phyloP scores from a whole-genome alignment of 2,888 invertebrate genomes.

The Cerastoderma edule region DNA sequence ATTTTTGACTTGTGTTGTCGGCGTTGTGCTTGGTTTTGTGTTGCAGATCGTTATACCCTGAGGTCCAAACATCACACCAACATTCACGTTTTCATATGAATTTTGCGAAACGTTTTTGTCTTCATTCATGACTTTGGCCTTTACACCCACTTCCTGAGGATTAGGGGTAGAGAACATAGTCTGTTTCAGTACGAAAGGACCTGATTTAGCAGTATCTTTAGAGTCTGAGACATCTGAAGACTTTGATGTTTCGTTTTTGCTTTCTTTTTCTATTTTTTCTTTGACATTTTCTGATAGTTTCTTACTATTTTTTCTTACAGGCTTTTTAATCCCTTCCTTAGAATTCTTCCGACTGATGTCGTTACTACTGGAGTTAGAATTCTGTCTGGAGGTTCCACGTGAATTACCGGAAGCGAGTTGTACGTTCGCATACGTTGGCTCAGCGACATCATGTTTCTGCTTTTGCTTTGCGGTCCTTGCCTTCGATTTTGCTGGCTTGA shows the following conservation, averaged over 20 bases:
- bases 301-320: conserved; percentile 37
- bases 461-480: background rate
- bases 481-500: conserved; percentile 40
- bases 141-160: conserved; percentile 10
- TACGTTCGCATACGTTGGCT: conserved; percentile 19
- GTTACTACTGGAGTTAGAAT: conserved; percentile 37
- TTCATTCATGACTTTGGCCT: conserved; percentile 5
- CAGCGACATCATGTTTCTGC: background rate
- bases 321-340: conserved; percentile 47
- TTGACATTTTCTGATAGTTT: conserved; percentile 19
- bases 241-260: conserved; percentile 11
- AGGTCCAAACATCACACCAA: conserved; percentile 40
- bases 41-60: conserved; percentile 28
- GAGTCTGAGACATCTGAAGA: conserved; percentile 30
- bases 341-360: conserved; percentile 44
- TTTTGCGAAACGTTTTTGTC: conserved; percentile 3
- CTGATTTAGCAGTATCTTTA: conserved; percentile 23
- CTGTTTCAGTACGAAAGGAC: conserved; percentile 47
- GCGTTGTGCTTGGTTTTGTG: too few relatives aligned
- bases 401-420: background rate
- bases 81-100: conserved; percentile 48
- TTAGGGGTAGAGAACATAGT: conserved; percentile 49
- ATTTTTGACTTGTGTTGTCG: too few relatives aligned
- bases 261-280: conserved; percentile 2
- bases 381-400: conserved; percentile 30